Evolutionary conservation across 2,113 vertebrate genomes (phyloP).

Genomic region (Solea senegalensis): DNA sequence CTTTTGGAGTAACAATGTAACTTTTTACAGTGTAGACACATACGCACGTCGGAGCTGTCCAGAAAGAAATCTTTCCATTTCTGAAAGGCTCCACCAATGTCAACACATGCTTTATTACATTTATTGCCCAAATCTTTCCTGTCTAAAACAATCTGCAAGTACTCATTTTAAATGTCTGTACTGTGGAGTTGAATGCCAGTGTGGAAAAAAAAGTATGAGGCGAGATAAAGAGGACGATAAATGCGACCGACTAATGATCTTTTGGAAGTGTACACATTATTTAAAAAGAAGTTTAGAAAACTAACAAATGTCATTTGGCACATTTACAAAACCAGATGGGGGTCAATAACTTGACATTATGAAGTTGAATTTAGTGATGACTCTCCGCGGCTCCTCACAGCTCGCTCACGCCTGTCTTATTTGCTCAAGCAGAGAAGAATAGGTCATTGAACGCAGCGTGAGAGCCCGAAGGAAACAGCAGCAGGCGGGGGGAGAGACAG

Average conservation of each 20-base stretch:
- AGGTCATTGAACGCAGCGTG: conserved; percentile 30
- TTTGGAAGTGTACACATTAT: background rate
- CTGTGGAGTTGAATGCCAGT: too few species aligned
- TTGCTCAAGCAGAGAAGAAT: conserved; percentile 7
- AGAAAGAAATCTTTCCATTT: too few species aligned
- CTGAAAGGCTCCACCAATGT: too few species aligned
- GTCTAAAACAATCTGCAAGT: too few species aligned
- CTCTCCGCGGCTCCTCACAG: background rate
- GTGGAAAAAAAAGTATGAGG: background rate
- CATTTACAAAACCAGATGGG: background rate
- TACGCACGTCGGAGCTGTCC: too few species aligned
- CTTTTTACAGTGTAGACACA: too few species aligned
- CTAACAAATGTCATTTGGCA: background rate
- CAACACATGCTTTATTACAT: too few species aligned
- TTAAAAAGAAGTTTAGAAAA: background rate
- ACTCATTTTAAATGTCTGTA: too few species aligned
- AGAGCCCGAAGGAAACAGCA: conserved; percentile 3
- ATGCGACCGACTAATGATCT: background rate
- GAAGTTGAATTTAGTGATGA: background rate
- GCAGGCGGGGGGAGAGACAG: background rate
- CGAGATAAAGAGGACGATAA: background rate
- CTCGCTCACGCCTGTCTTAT: background rate
- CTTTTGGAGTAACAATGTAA: too few species aligned
- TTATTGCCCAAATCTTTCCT: too few species aligned
- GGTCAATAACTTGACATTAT: background rate